Evolutionary conservation across 2,888 invertebrate genomes (phyloP), one percentile per base, ranked within the genome.

Genomic region (Aphrophora alni): DNA sequence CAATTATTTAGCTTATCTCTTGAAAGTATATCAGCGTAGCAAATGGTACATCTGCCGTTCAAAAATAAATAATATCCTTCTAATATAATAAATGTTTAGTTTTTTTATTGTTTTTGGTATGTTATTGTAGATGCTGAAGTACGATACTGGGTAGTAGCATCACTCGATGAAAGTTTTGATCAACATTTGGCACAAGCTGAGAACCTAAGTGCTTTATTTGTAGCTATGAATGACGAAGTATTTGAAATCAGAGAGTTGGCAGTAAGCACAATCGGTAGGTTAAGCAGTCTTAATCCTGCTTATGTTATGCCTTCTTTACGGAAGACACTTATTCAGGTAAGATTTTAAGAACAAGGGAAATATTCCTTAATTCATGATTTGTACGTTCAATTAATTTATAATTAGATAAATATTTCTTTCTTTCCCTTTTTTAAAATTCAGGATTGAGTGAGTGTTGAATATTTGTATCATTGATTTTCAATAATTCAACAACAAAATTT

Each of bases 231-330:
- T 89, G 99, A 99, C 88, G 99, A 99, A 89, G 94, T 97, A 84
- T 96, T 98, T 87, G 97, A 98, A 89, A 98, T 99, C 83, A 91
- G 99, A 38, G 98, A 99, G 88, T 89, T 97, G 73, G 97, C 98
- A 0, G 94, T 99, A 84, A 96, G 97, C 84, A 97, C 97, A 0
- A 95, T 99, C 79, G 99, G 98, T 0, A 90, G 98, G 80, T 89
- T 99, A 81, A 97, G 98, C 86, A 93, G 93, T 27, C 95, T 98
- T 87, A 99, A 99, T 90, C 99, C 99, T 0, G 98, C 99, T 0
- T 98, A 98, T 88, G 97, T 99, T 0, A 97, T 99, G 95, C 99
- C 99, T 0, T 96, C 97, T 14, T 90, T 99, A 0, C 90, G 99
- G 78, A 97, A 98, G 88, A 95, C 96, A 0, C 90, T 99, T 71